Conservation (phyloP, 30 jellyfish, hydroid and myxozoan species). For the Sanderia malayensis region DNA sequence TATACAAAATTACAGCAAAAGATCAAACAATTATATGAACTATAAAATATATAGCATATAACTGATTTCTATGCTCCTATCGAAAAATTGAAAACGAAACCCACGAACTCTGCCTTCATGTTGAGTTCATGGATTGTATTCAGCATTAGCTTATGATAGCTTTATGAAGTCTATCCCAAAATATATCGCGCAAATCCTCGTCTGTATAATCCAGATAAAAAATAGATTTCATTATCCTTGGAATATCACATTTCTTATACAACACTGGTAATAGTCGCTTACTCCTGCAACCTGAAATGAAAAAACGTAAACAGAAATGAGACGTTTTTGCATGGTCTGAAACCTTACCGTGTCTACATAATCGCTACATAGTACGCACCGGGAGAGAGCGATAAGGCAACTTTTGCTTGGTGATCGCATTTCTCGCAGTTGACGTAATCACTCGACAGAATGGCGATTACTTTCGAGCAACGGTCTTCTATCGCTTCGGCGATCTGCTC, state of each 20-base stretch:
- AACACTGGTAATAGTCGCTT: slow-evolving; percentile 67
- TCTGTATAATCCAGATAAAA: slow-evolving; percentile 65
- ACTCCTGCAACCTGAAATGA: slow-evolving; percentile 40
- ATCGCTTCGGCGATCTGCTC: slow-evolving; percentile 71
- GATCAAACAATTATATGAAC: too few species aligned
- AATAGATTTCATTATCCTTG: slow-evolving; percentile 36
- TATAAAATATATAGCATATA: too few species aligned
- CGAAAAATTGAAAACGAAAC: too few species aligned
- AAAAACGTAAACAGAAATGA: too few species aligned
- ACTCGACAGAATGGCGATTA: slow-evolving; percentile 70
- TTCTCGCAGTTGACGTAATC: slow-evolving; percentile 53
- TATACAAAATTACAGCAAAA: too few species aligned
- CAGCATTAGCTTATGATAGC: slow-evolving; percentile 8
- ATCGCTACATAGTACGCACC: slow-evolving; percentile 31
- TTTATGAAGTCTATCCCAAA: slow-evolving; percentile 39
- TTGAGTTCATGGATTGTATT: too few species aligned
- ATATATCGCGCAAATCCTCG: slow-evolving; percentile 46
- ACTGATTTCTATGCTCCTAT: too few species aligned
- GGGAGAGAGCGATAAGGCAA: slow-evolving; percentile 76
- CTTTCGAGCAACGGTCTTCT: slow-evolving; percentile 75
- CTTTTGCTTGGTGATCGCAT: slow-evolving; percentile 83
- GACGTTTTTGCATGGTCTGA: too few species aligned
- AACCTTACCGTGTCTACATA: too few species aligned
- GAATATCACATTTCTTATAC: slow-evolving; percentile 64
- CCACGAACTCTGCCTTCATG: too few species aligned